Conservation (phyloP, 1,140 invertebrate species). For the Tetramorium alpestre region DNA sequence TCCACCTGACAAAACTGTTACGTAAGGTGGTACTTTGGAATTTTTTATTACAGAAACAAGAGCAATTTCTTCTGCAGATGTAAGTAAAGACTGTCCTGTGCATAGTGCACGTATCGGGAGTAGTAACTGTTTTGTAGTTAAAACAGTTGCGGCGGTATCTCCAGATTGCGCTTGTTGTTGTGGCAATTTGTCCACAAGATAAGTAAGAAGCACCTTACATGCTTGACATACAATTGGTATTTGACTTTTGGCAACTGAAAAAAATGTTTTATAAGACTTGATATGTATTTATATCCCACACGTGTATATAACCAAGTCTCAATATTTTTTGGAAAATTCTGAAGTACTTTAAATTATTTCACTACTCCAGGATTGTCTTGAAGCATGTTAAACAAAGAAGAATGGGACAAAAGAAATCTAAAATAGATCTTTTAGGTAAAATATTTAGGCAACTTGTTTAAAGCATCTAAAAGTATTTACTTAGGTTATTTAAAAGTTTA, state of each 20-base stretch:
- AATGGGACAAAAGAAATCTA: not conserved
- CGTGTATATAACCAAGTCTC: not conserved
- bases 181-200: conserved; percentile 86
- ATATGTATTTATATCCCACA: not conserved
- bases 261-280: conserved; percentile 9
- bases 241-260: conserved; percentile 88
- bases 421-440: not conserved
- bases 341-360: not conserved
- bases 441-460: not conserved
- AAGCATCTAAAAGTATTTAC: not conserved
- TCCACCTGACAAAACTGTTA: conserved; percentile 85
- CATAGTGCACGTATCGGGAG: conserved; percentile 88
- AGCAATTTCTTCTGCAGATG: conserved; percentile 87
- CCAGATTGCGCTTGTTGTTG: conserved; percentile 77
- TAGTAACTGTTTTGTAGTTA: conserved; percentile 87
- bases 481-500: not conserved
- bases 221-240: conserved; percentile 87
- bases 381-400: not conserved
- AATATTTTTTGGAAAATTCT: not conserved
- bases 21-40: conserved; percentile 88
- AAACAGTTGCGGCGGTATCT: conserved; percentile 79
- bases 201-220: conserved; percentile 87
- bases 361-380: not conserved
- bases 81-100: conserved; percentile 86
- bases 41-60: conserved; percentile 89